Evolutionary conservation across 2,113 vertebrate genomes (phyloP).

Genomic region (Lophochroa leadbeateri): DNA sequence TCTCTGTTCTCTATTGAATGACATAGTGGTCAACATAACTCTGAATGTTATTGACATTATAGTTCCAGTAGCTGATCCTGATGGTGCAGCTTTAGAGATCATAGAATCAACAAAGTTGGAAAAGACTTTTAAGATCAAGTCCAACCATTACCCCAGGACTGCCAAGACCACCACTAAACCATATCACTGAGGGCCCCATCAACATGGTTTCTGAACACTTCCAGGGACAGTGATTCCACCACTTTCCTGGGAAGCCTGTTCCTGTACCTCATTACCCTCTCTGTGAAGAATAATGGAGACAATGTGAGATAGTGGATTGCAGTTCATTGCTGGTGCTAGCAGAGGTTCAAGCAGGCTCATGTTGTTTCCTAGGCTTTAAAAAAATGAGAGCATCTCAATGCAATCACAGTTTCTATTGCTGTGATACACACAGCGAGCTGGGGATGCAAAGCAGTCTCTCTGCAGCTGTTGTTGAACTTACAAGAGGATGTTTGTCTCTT

Average conservation of each 20-base stretch:
- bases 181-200: not conserved
- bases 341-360: not conserved
- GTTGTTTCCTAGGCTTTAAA: not conserved
- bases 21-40: not conserved
- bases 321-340: not conserved
- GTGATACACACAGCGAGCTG: not conserved
- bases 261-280: not conserved
- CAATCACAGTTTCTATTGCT: not conserved
- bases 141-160: not conserved
- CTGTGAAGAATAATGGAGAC: not conserved
- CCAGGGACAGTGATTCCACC: not conserved
- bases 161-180: not conserved
- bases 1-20: not conserved
- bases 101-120: not conserved
- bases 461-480: not conserved
- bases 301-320: not conserved
- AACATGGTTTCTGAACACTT: not conserved
- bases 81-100: not conserved
- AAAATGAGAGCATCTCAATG: not conserved
- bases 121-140: not conserved
- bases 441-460: not conserved
- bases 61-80: not conserved
- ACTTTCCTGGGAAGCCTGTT: not conserved
- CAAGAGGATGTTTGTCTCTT: not conserved
- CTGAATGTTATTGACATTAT: not conserved